These are phyloP conservation scores for Cheirogaleus medius DNA, from an alignment of 2,113 vertebrate species.

Conservation along the genomic window DNA sequence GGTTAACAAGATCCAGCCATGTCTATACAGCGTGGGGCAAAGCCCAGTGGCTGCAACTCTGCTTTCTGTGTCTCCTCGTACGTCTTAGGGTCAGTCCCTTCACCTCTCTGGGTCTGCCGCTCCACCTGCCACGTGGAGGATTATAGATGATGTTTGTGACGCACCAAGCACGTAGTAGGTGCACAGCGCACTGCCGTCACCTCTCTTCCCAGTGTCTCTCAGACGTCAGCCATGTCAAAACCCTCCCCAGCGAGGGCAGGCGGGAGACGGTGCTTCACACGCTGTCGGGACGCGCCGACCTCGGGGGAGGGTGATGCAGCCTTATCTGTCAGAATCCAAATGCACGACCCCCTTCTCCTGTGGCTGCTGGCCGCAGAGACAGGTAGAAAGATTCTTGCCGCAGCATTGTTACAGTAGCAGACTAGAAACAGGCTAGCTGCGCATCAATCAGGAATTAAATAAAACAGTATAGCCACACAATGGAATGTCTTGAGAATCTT, in stretches of 20 bases:
- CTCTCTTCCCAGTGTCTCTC: neutral
- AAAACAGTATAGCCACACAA: neutral
- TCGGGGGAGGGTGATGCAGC: neutral
- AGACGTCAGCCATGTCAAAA: neutral
- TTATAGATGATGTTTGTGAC: too few species aligned
- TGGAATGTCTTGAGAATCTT: neutral
- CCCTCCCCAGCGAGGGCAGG: too few species aligned
- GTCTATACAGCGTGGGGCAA: neutral
- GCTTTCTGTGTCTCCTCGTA: neutral
- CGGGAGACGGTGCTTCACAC: neutral
- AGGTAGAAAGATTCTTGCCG: neutral
- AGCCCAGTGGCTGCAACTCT: too few species aligned
- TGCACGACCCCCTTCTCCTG: rapidly evolving
- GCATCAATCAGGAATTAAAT: neutral
- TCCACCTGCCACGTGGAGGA: neutral
- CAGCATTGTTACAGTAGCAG: neutral
- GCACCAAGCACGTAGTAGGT: rapidly evolving
- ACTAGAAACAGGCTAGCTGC: neutral
- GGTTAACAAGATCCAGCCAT: neutral
- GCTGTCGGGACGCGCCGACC: neutral
- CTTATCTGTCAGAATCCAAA: neutral
- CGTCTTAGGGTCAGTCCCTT: neutral
- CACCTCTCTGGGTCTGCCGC: neutral
- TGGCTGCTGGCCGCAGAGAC: neutral
- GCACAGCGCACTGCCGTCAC: rapidly evolving